Conservation (phyloP, 2,888 invertebrate species). For the Trichogramma dendrolimi region DNA sequence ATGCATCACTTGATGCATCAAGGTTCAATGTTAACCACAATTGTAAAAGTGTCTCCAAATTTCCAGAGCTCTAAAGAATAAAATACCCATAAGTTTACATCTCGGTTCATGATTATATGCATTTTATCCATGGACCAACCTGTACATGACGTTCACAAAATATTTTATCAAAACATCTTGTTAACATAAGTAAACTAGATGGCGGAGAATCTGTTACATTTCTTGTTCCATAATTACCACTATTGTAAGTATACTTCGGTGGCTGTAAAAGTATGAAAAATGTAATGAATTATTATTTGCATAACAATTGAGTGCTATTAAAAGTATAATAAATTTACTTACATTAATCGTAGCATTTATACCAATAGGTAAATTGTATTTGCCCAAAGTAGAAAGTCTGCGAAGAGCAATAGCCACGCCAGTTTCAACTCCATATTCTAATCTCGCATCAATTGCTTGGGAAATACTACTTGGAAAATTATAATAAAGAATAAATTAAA, state of each 20-base stretch:
- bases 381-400: slow-evolving; percentile 66
- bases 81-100: neutral
- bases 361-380: slow-evolving; percentile 59
- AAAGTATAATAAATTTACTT: slow-evolving; percentile 33
- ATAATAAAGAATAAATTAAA: neutral
- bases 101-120: neutral
- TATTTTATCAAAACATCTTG: slow-evolving; percentile 66
- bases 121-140: slow-evolving; percentile 38
- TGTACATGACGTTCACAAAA: slow-evolving; percentile 63
- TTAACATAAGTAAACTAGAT: slow-evolving; percentile 59
- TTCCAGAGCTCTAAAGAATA: slow-evolving; percentile 60
- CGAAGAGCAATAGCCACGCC: slow-evolving; percentile 72
- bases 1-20: slow-evolving; percentile 55
- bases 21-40: slow-evolving; percentile 81
- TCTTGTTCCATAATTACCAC: slow-evolving; percentile 42
- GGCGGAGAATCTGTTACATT: slow-evolving; percentile 39
- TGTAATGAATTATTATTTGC: neutral
- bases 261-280: slow-evolving; percentile 25
- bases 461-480: slow-evolving; percentile 55
- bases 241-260: slow-evolving; percentile 33
- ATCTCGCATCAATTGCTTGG: slow-evolving; percentile 70
- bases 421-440: slow-evolving; percentile 76
- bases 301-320: neutral
- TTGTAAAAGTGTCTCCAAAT: slow-evolving; percentile 78
- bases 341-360: slow-evolving; percentile 53